Evolutionary conservation across 2,797 vertebrate species (phyloP).

Genomic region (Xenops minutus): DNA sequence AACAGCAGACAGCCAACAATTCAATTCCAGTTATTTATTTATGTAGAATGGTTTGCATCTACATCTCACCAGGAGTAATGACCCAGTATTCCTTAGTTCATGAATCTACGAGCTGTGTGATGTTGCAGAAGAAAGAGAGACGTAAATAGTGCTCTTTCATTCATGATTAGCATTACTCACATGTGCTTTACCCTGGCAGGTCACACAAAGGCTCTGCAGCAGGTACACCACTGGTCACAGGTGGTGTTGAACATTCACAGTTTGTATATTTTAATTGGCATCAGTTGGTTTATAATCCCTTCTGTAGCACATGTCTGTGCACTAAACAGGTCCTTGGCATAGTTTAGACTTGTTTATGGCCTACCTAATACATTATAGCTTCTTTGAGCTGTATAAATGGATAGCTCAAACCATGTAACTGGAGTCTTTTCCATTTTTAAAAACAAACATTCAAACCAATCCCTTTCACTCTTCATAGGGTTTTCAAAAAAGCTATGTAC

Average conservation of each 20-base stretch:
- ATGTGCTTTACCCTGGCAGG: neutral
- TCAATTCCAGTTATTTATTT: constrained; percentile 44
- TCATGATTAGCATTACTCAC: neutral
- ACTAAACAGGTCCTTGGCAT: neutral
- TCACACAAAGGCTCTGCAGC: neutral
- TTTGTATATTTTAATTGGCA: neutral
- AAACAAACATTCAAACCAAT: neutral
- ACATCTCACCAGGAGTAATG: neutral
- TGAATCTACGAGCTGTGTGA: neutral
- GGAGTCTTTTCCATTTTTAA: neutral
- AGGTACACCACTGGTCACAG: neutral
- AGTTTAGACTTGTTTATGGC: neutral
- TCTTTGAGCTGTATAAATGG: neutral
- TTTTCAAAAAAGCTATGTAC: neutral
- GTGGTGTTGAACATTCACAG: neutral
- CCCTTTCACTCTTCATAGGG: neutral
- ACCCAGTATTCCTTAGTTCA: neutral
- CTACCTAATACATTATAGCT: neutral
- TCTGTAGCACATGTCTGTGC: neutral
- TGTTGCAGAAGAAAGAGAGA: neutral
- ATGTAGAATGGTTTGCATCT: constrained; percentile 37
- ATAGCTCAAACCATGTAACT: neutral
- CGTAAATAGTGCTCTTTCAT: neutral
- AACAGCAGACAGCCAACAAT: constrained; percentile 49
- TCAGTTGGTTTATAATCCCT: neutral